Conservation (phyloP, 2,113 vertebrate genomes). For the Archocentrus centrarchus region DNA sequence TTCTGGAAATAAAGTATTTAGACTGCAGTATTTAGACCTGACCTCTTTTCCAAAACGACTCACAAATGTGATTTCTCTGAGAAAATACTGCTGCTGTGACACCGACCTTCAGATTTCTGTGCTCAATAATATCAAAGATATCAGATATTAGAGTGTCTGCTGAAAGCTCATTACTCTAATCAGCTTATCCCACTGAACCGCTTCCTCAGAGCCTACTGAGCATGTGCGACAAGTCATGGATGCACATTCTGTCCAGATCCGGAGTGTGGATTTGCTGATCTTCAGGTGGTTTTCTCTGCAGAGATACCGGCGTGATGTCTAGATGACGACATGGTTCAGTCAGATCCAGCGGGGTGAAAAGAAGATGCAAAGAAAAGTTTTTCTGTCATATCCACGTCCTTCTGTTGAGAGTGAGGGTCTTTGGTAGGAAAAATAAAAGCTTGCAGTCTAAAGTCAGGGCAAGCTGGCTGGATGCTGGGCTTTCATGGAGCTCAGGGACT, state of each 20-base stretch:
- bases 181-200: slow-evolving; percentile 26
- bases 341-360: not conserved
- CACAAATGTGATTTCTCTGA: not conserved
- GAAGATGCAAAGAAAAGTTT: not conserved
- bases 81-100: not conserved
- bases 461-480: not conserved
- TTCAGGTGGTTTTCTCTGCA: not conserved
- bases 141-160: not conserved
- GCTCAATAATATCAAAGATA: not conserved
- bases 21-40: not conserved
- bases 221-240: not conserved
- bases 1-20: not conserved
- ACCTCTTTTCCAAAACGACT: no score
- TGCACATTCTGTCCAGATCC: not conserved
- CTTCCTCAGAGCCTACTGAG: not conserved
- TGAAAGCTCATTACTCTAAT: slow-evolving; percentile 50
- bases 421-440: not conserved
- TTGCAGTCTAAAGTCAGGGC: not conserved
- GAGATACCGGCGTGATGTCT: not conserved
- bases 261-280: not conserved
- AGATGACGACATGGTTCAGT: not conserved
- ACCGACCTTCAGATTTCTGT: not conserved
- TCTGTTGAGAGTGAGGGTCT: not conserved
- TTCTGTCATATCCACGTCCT: not conserved
- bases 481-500: not conserved